Evolutionary conservation across 2,888 invertebrate genomes (phyloP).

Genomic region (Panorpa germanica): DNA sequence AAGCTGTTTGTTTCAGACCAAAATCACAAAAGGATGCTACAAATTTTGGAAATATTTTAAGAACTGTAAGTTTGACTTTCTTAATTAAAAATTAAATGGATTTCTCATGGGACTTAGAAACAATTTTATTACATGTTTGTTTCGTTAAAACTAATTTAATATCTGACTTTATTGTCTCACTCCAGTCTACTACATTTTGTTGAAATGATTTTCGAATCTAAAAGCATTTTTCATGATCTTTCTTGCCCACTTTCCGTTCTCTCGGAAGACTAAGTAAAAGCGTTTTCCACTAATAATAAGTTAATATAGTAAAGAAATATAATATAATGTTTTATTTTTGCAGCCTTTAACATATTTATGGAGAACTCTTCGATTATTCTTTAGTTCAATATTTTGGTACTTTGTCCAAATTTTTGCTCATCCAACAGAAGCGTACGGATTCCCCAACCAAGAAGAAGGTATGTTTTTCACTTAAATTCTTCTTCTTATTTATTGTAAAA

Average conservation of each 20-base stretch:
- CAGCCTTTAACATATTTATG: conserved; percentile 40
- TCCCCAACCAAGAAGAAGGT: conserved; percentile 20
- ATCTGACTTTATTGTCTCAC: conserved; percentile 1
- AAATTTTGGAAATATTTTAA: conserved; percentile 36
- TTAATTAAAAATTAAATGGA: conserved; percentile 4
- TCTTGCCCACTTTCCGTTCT: no score
- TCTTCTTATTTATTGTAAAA: conserved; percentile 1
- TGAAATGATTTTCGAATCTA: no score
- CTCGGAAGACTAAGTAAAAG: no score
- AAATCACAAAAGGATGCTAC: conserved; percentile 40
- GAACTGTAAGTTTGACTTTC: conserved; percentile 31
- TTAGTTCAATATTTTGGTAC: conserved; percentile 35
- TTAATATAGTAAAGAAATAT: no score
- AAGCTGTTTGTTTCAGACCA: conserved; percentile 79
- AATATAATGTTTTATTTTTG: conserved; percentile 12
- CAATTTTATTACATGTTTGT: background rate
- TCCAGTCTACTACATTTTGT: no score
- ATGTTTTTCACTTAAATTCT: conserved; percentile 5
- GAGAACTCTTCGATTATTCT: conserved; percentile 33
- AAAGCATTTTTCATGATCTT: no score
- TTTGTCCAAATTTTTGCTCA: conserved; percentile 31
- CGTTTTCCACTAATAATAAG: no score
- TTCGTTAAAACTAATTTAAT: background rate
- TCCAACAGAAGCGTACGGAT: conserved; percentile 27
- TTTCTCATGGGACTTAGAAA: conserved; percentile 4